Conservation (phyloP, 2,888 invertebrate species). For the Galeopsomyia nigrocyanea region DNA sequence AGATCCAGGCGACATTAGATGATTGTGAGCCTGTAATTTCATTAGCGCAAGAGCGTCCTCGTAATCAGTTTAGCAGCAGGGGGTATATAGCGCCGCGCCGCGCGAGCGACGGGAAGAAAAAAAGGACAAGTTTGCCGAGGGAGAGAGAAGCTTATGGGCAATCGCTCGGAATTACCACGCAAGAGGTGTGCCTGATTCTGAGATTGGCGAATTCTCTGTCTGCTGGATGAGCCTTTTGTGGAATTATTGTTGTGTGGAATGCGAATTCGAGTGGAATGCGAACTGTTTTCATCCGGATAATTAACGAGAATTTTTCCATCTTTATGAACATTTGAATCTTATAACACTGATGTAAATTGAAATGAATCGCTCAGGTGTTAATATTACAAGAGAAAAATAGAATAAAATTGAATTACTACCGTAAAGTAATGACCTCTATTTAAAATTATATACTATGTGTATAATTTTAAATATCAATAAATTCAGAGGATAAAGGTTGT, state of each 20-base stretch:
- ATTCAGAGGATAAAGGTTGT: too few relatives aligned
- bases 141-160: constrained; percentile 4
- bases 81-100: constrained; percentile 29
- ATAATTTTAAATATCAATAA: too few relatives aligned
- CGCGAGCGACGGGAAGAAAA: constrained; percentile 5
- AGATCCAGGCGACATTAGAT: constrained; percentile 58
- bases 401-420: too few relatives aligned
- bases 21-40: constrained; percentile 61
- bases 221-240: constrained; percentile 17
- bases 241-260: neutral
- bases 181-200: constrained; percentile 19
- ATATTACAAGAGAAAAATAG: constrained; percentile 5
- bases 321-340: too few relatives aligned
- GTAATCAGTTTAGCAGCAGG: constrained; percentile 61
- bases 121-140: constrained; percentile 18
- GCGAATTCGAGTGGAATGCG: neutral
- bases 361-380: neutral
- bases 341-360: too few relatives aligned
- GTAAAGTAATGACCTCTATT: too few relatives aligned
- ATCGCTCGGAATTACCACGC: constrained; percentile 39
- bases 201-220: constrained; percentile 39
- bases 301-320: neutral
- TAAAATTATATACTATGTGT: too few relatives aligned
- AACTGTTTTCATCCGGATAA: neutral
- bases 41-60: constrained; percentile 55